Conservation (phyloP, 2,113 vertebrate species). For the Morone chrysops region DNA sequence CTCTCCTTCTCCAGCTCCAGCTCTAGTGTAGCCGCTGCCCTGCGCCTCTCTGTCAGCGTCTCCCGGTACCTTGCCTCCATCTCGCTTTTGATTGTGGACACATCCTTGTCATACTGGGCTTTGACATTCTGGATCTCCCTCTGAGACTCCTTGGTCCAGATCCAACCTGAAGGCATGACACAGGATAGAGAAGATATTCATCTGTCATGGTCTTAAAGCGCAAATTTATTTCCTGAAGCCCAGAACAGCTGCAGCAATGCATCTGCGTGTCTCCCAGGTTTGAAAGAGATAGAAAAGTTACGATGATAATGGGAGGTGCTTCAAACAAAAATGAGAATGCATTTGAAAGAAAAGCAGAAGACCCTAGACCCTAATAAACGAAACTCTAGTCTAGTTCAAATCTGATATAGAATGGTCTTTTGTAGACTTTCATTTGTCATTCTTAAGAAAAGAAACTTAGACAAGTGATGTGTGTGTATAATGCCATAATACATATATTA, state of each 20-base stretch:
- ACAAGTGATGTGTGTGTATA: no score
- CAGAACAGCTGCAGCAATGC: not conserved
- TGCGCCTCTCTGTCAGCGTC: constrained; percentile 88
- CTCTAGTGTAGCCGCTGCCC: constrained; percentile 87
- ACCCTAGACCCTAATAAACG: not conserved
- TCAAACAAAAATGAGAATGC: not conserved
- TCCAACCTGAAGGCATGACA: constrained; percentile 88
- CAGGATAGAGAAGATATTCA: not conserved
- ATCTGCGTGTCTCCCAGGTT: not conserved
- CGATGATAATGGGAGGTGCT: not conserved
- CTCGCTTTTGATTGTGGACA: constrained; percentile 83
- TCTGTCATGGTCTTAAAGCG: not conserved
- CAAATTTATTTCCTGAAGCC: not conserved
- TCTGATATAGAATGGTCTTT: not conserved
- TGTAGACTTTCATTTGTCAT: not conserved
- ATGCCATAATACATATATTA: no score
- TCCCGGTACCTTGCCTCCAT: constrained; percentile 90
- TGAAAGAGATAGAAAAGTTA: not conserved
- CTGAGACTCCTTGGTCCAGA: constrained; percentile 95
- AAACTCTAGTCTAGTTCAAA: not conserved
- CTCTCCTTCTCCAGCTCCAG: constrained; percentile 94
- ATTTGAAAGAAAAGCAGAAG: not conserved
- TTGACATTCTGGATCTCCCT: constrained; percentile 90
- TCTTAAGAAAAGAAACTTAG: no score
- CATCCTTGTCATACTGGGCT: constrained; percentile 82